Percentiles rank a stretch among this genome's conserved stretches.
Evolutionary conservation across 2,888 invertebrate genomes (phyloP).

Genomic region (Diloba caeruleocephala): DNA sequence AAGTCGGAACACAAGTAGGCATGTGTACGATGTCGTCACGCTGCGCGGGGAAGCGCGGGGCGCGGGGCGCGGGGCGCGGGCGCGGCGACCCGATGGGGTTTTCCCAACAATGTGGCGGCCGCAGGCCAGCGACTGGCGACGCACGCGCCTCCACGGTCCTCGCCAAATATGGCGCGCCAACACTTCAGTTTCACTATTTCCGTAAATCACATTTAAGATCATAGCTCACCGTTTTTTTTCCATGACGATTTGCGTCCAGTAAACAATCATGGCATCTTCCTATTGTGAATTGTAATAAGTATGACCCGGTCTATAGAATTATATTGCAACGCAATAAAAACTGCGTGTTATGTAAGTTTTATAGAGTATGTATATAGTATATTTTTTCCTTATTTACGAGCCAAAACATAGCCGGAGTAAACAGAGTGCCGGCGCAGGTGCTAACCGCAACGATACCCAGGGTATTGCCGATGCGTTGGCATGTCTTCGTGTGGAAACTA

Average conservation of each 20-base stretch:
- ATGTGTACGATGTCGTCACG: slow-evolving; percentile 56
- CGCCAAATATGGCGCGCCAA: slow-evolving; percentile 75
- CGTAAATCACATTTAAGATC: too few relatives aligned
- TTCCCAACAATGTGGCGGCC: slow-evolving; percentile 83
- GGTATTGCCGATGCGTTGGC: slow-evolving; percentile 48
- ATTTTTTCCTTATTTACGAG: slow-evolving; percentile 44
- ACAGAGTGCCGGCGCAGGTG: slow-evolving; percentile 14
- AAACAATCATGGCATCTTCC: slow-evolving; percentile 12
- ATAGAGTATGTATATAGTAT: slow-evolving; percentile 7
- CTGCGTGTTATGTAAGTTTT: slow-evolving; percentile 13
- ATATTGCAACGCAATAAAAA: slow-evolving; percentile 26
- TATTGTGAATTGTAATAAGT: neutral
- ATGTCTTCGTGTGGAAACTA: slow-evolving; percentile 10
- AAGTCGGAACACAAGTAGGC: slow-evolving; percentile 28
- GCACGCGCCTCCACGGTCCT: slow-evolving; percentile 65
- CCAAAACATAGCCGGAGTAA: slow-evolving; percentile 18
- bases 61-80: slow-evolving; percentile 48
- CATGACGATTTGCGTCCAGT: slow-evolving; percentile 13
- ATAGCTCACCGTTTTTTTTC: too few relatives aligned
- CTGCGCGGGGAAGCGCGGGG: slow-evolving; percentile 43
- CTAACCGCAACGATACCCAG: slow-evolving; percentile 30
- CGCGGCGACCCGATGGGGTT: slow-evolving; percentile 74
- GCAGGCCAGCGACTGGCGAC: slow-evolving; percentile 52
- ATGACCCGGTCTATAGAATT: slow-evolving; percentile 23
- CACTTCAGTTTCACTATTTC: slow-evolving; percentile 71